Base-by-base conservation (phyloP, 2,113 vertebrate species). In the Progne subis region DNA sequence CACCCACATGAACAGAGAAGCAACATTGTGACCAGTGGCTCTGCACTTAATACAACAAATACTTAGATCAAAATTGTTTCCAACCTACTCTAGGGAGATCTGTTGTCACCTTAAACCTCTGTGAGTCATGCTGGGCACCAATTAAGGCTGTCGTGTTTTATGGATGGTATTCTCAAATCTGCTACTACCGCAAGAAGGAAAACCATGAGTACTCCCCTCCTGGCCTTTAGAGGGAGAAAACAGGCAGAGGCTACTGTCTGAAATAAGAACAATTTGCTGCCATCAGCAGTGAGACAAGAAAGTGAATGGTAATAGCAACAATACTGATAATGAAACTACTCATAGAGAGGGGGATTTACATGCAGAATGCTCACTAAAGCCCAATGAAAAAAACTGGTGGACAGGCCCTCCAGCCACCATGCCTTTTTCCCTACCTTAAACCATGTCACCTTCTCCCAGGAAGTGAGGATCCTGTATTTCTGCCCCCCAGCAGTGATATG, bases 401-500 rank as follows among this genome's bases (percentile, higher is more conserved):
- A 39, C 7, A 55, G 39, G 21, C 17, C 39, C 17, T 37, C 26
- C 26, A 32, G 26, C 5, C 5, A 5, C 26, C 26, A 37, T 6
- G 5, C 20, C 26, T 43, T 86, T 67, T 86, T 26, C 14, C 7
- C 9, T 17, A 11, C 7, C 8, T 31, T 37, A 43, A 50, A 7
- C 14, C 21, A 32, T 6, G 3, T 13, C 21, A 37, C 26, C 53
- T 37, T 67, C 44, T 21, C 18, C 25, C 31, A 18, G 26, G 26
- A 59, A 50, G 53, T 5, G 37, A 8, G 8, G 49, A 67, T 50
- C 19, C 25, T 12, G 20, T 25, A 9, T 7, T 31, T 20, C 34
- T 43, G 31, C 9, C 20, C 12, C 17, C 3, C 0, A 1, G 37
- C 37, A 60, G 32, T 8, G 20, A 52, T 1, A 1, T 11, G 13